Percentiles rank a stretch among this genome's conserved stretches.
Evolutionary conservation across 2,888 invertebrate species (phyloP).

Genomic region (Abrostola tripartita): DNA sequence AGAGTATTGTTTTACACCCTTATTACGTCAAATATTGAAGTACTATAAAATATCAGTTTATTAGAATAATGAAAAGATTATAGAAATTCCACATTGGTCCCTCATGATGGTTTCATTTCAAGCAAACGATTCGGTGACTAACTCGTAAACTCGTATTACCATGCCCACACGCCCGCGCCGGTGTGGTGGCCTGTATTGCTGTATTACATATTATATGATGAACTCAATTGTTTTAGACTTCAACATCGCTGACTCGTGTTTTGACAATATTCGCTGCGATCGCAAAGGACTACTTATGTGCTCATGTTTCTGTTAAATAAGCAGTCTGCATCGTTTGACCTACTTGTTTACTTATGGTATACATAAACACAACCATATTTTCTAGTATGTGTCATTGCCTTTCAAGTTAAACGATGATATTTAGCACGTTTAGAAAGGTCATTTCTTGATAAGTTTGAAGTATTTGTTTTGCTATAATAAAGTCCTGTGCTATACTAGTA

Average conservation of each 20-base stretch:
- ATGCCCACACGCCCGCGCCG: slow-evolving; percentile 56
- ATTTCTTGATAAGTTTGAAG: not conserved
- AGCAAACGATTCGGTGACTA: slow-evolving; percentile 3
- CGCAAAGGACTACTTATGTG: slow-evolving; percentile 47
- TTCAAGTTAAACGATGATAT: not conserved
- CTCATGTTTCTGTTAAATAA: slow-evolving; percentile 55
- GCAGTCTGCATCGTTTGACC: slow-evolving; percentile 38
- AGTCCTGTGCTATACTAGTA: not conserved
- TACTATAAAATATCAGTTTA: too few relatives aligned
- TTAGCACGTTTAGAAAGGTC: not conserved
- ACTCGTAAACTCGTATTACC: slow-evolving; percentile 48
- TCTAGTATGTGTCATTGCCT: slow-evolving; percentile 3
- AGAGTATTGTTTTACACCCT: too few relatives aligned
- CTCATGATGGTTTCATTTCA: not conserved
- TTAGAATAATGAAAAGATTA: not conserved
- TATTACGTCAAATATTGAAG: too few relatives aligned
- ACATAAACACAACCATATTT: slow-evolving; percentile 12
- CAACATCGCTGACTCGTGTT: slow-evolving; percentile 67
- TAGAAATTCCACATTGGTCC: not conserved
- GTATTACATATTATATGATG: slow-evolving; percentile 62
- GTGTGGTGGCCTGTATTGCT: slow-evolving; percentile 60
- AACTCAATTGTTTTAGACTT: slow-evolving; percentile 71
- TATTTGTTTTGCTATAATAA: not conserved
- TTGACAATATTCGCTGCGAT: slow-evolving; percentile 72
- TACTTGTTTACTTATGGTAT: slow-evolving; percentile 27